phyloP scores from a whole-genome alignment of 2,113 vertebrate species.

The Salvelinus sp. region DNA sequence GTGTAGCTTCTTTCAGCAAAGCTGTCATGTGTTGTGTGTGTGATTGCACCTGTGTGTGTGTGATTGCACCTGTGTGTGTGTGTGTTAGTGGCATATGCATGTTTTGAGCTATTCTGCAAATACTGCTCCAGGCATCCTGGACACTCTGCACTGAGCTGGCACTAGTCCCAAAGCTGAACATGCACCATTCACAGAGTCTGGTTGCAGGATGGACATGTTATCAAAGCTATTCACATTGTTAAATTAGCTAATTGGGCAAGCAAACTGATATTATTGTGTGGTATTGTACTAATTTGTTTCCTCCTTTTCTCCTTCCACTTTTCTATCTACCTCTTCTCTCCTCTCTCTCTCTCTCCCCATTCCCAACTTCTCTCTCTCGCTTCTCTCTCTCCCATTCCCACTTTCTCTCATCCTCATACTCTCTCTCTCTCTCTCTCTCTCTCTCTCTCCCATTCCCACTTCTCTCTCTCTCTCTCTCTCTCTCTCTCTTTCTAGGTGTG shows the following conservation, averaged over 20 bases:
- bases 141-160: neutral
- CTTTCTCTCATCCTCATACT: too few relatives aligned
- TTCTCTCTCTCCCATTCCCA: too few relatives aligned
- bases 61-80: neutral
- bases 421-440: too few relatives aligned
- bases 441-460: neutral
- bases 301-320: neutral
- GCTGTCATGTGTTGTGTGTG: neutral
- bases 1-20: neutral
- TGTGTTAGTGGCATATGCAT: neutral
- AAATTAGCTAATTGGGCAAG: neutral
- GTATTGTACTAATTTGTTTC: neutral
- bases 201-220: too few relatives aligned
- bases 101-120: neutral
- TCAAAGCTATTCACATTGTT: neutral
- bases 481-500: slow-evolving; percentile 25
- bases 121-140: neutral
- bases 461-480: neutral
- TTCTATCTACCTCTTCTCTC: too few relatives aligned
- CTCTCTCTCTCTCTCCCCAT: too few relatives aligned
- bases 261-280: neutral
- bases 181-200: too few relatives aligned
- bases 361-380: too few relatives aligned
- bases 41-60: neutral
- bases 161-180: neutral